phyloP scores from a whole-genome alignment of 2,888 invertebrate species.

The Habrosyne pyritoides region DNA sequence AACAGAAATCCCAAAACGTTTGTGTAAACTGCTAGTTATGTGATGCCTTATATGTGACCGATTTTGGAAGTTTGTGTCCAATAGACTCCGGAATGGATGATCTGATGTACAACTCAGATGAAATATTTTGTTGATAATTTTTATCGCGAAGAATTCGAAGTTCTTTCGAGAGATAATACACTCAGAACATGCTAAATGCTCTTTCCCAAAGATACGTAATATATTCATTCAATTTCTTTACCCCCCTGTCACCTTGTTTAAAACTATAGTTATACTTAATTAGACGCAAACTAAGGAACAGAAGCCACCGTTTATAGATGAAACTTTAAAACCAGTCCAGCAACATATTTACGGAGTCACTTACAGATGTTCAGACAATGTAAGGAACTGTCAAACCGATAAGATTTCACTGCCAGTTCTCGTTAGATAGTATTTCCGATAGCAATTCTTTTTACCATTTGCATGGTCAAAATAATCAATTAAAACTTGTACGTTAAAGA shows the following conservation, averaged over 20 bases:
- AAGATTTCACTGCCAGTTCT: constrained; percentile 9
- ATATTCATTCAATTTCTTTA: no score
- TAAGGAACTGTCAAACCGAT: not conserved
- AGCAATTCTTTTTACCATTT: not conserved
- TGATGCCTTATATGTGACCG: no score
- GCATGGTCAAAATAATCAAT: not conserved
- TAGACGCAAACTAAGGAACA: not conserved
- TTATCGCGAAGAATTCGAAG: no score
- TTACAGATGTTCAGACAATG: not conserved
- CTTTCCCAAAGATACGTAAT: not conserved
- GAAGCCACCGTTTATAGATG: not conserved
- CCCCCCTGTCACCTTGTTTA: no score
- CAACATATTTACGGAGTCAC: not conserved
- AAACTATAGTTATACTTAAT: no score
- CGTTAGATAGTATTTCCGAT: constrained; percentile 1
- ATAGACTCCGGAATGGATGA: no score
- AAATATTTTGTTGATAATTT: no score
- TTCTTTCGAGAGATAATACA: no score
- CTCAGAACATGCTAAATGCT: not conserved
- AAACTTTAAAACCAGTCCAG: not conserved
- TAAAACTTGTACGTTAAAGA: not conserved
- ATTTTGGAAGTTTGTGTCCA: no score
- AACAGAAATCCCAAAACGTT: no score
- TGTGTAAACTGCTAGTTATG: no score
- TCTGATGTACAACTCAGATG: no score